phyloP scores from a whole-genome alignment of 2,113 vertebrate genomes.

The Elachura formosa region DNA sequence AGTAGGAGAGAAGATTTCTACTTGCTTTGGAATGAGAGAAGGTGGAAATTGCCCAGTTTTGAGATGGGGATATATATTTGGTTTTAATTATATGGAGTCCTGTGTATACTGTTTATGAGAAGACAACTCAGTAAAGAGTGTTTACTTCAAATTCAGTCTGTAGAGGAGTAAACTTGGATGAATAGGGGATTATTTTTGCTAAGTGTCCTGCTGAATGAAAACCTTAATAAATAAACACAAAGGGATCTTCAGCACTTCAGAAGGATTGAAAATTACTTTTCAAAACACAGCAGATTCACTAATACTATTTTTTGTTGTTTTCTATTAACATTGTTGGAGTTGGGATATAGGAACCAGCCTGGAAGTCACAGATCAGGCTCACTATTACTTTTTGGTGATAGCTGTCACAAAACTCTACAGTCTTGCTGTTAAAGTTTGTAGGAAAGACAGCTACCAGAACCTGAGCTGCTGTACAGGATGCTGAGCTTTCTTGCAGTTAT shows the following conservation, averaged over 20 bases:
- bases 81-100: neutral
- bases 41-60: neutral
- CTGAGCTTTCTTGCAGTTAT: neutral
- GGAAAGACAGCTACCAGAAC: neutral
- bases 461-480: neutral
- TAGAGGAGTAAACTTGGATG: neutral
- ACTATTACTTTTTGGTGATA: neutral
- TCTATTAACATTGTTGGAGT: neutral
- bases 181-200: neutral
- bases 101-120: neutral
- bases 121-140: neutral
- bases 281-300: neutral
- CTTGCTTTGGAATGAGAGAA: neutral
- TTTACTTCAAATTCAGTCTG: neutral
- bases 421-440: neutral
- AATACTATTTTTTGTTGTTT: neutral
- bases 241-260: neutral
- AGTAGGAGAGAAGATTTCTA: neutral
- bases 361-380: neutral
- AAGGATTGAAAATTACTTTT: neutral
- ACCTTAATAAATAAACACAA: neutral
- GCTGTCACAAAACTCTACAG: neutral
- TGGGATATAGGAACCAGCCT: neutral
- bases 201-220: neutral
- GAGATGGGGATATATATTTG: neutral